A percentile compares a stretch with the other conserved stretches of the same genome.
phyloP scores from a whole-genome alignment of 2,888 invertebrate species.

The Phengaris arion region DNA sequence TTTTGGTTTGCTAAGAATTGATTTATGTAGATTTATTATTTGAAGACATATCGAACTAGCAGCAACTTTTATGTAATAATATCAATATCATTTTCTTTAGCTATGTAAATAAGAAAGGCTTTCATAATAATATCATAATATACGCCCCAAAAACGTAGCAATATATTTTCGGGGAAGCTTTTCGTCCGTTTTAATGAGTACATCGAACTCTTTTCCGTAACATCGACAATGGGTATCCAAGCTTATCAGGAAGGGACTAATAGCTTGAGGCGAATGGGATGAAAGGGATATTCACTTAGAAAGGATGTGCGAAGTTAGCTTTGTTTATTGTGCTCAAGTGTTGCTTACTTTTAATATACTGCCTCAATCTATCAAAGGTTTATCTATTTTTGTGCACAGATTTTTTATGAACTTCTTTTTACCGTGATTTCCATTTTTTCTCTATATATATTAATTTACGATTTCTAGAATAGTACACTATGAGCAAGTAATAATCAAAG shows the following conservation, averaged over 20 bases:
- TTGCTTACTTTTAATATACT: constrained; percentile 39
- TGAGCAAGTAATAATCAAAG: too few species aligned
- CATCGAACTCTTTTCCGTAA: constrained; percentile 39
- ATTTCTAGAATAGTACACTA: too few species aligned
- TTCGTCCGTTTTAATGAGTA: constrained; percentile 37
- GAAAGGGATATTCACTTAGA: constrained; percentile 49
- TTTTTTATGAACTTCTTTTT: constrained; percentile 22
- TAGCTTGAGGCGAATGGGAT: constrained; percentile 47
- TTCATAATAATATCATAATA: neutral
- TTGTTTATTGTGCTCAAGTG: constrained; percentile 43
- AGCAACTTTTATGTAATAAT: too few species aligned
- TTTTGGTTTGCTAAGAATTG: neutral
- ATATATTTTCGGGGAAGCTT: constrained; percentile 28
- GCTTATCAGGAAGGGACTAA: constrained; percentile 52
- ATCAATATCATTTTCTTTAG: neutral
- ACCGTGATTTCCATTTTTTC: too few species aligned
- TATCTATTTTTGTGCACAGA: constrained; percentile 10
- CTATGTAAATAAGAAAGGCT: neutral
- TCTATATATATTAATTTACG: too few species aligned
- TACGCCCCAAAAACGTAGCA: neutral
- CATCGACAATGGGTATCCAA: constrained; percentile 47
- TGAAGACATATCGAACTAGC: neutral
- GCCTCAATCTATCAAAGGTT: constrained; percentile 24
- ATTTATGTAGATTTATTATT: neutral
- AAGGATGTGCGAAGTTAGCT: constrained; percentile 46